These are phyloP conservation scores for Drosophila colorata DNA, from an alignment of 2,888 invertebrate species.

Conservation along the genomic window DNA sequence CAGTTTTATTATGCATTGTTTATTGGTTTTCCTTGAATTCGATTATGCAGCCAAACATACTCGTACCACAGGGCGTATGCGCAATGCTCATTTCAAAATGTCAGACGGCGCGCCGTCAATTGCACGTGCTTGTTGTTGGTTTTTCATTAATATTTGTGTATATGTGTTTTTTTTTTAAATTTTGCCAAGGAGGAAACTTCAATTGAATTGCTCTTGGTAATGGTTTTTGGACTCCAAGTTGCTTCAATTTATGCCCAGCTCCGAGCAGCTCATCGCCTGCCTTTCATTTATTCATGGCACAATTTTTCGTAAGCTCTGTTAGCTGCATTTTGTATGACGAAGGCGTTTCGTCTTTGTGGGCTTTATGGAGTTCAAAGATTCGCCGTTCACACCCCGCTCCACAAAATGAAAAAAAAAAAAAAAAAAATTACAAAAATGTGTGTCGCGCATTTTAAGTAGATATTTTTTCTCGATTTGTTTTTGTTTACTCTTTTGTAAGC, in stretches of 20 bases:
- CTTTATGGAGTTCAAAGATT: constrained; percentile 57
- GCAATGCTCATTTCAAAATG: constrained; percentile 52
- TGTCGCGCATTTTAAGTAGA: constrained; percentile 69
- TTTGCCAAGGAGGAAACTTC: constrained; percentile 29
- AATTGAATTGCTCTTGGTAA: constrained; percentile 17
- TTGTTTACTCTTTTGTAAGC: constrained; percentile 13
- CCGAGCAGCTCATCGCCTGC: constrained; percentile 7
- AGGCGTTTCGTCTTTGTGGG: constrained; percentile 36
- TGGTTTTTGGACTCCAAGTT: constrained; percentile 18
- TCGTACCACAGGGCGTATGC: constrained; percentile 54
- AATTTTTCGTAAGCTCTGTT: constrained; percentile 27
- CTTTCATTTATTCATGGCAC: constrained; percentile 61
- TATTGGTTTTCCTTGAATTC: constrained; percentile 42
- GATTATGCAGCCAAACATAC: constrained; percentile 13
- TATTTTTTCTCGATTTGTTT: constrained; percentile 31
- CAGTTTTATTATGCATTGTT: constrained; percentile 66
- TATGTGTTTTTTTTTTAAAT: constrained; percentile 1
- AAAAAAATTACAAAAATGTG: constrained; percentile 42
- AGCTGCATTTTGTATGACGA: constrained; percentile 44
- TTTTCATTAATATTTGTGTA: constrained; percentile 9
- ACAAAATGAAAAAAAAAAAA: constrained; percentile 6
- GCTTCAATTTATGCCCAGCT: constrained; percentile 15
- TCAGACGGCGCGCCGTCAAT: constrained; percentile 39
- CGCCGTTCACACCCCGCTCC: constrained; percentile 58
- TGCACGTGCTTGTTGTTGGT: constrained; percentile 12